Conservation (phyloP, 1,140 invertebrate species). For the Drosophila biarmipes region DNA sequence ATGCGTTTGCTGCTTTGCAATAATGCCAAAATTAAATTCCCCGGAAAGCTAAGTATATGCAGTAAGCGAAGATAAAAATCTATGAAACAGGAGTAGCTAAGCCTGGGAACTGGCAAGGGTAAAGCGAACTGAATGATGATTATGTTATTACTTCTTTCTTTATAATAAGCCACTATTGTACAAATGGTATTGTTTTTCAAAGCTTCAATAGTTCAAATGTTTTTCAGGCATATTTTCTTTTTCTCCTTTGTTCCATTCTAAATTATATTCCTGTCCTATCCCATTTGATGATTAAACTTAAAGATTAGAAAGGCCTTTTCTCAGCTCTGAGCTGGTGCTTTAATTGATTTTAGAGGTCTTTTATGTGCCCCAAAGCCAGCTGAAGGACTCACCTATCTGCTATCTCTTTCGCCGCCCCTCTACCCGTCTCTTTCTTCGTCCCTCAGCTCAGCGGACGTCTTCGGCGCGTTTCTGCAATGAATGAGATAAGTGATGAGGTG, state of each 20-base stretch:
- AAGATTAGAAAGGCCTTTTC: background rate
- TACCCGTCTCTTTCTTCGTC: slow-evolving; percentile 13
- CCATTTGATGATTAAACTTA: background rate
- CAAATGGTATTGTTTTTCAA: too few relatives aligned
- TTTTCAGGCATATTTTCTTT: background rate
- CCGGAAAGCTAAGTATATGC: slow-evolving; percentile 2
- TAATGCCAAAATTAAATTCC: slow-evolving; percentile 31
- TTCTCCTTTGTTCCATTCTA: too few relatives aligned
- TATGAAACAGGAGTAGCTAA: background rate
- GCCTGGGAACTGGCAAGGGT: too few relatives aligned
- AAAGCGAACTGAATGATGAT: too few relatives aligned
- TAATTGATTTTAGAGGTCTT: background rate
- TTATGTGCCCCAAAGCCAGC: background rate
- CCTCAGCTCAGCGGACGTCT: slow-evolving; percentile 13
- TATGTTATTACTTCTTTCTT: too few relatives aligned
- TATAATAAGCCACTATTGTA: too few relatives aligned
- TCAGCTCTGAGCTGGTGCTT: background rate
- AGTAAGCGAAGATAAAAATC: background rate
- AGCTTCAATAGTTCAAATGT: too few relatives aligned
- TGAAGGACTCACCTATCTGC: slow-evolving; percentile 20
- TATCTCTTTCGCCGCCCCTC: slow-evolving; percentile 3
- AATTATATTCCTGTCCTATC: background rate
- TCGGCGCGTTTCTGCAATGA: slow-evolving; percentile 52
- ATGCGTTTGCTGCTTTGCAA: slow-evolving; percentile 8
- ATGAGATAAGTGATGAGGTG: slow-evolving; percentile 55